Evolutionary conservation across 2,888 invertebrate species (phyloP), one percentile per base, ranked within the genome.

Genomic region (Pemphredon lugubris): DNA sequence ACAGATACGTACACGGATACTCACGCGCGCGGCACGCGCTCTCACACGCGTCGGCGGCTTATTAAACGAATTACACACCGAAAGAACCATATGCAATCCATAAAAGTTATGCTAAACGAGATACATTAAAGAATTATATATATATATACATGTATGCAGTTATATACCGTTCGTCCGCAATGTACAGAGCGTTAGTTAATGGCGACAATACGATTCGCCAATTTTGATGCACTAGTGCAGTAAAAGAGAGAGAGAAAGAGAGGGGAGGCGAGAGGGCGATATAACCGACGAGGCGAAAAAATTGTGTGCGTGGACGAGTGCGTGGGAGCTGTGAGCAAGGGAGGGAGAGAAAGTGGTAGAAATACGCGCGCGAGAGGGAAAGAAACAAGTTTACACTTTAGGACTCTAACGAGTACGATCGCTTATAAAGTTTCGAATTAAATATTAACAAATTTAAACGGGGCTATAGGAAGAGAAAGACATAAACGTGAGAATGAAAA

Each of bases 101-200:
- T 32, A 59, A 13, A 37, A 37, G n/a, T 65, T 57, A 60, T n/a
- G 42, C 50, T 42, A 57, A 47, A 47, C 37, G 37, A 60, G 54
- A 47, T 65, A 54, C 61, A 45, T 66, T 58, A 60, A 71, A 40
- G 42, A 32, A 63, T 47, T 13, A 67, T 20, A 68, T 55, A 65
- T 58, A 73, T 60, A 75, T 72, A 80, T 72, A 75, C 64, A 79
- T 78, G 73, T 76, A 75, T 69, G 76, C 72, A 75, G 45, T 72
- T 70, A 73, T 77, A 76, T 79, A 80, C 70, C 66, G 75, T 70
- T 75, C 77, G 79, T 77, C 75, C 75, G 75, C 68, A 75, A 69
- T 82, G 66, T 75, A 82, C 77, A 75, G 68, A 79, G 50, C 79
- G 63, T 77, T 81, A 67, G 55, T 75, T 64, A 65, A 71, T n/a